Percentiles rank a stretch among this genome's conserved stretches.
Conservation (phyloP, 2,113 vertebrate genomes). For the Rutilus rutilus region DNA sequence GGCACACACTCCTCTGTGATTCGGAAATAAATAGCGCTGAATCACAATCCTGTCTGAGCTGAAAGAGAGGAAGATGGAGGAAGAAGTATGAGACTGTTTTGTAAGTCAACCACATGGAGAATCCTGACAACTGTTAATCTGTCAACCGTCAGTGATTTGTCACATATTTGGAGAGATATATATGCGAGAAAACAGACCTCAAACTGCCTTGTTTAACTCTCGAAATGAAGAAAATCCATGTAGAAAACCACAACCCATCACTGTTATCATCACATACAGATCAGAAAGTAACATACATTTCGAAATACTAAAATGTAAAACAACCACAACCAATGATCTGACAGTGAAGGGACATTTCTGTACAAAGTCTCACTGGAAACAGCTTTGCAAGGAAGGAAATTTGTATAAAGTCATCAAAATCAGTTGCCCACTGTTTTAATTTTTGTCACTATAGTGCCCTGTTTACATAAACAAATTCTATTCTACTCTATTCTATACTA, state of each 20-base stretch:
- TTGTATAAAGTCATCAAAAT: background rate
- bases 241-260: background rate
- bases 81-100: conserved; percentile 29
- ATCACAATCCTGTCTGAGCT: conserved; percentile 33
- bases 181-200: conserved; percentile 10
- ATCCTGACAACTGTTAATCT: conserved; percentile 33
- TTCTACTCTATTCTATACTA: background rate
- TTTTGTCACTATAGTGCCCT: background rate
- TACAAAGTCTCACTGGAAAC: background rate
- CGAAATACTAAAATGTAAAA: background rate
- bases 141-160: conserved; percentile 24
- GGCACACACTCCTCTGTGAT: conserved; percentile 33
- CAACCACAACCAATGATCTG: background rate
- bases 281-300: background rate
- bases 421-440: background rate
- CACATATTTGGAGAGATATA: conserved; percentile 20
- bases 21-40: conserved; percentile 34
- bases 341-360: background rate
- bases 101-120: conserved; percentile 34
- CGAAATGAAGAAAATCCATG: background rate
- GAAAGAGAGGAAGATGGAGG: conserved; percentile 40
- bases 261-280: background rate
- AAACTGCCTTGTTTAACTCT: background rate
- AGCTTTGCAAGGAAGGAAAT: background rate
- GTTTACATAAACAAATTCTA: background rate